Base-by-base conservation (phyloP, 2,888 invertebrate species). In the Oscheius sp. region DNA sequence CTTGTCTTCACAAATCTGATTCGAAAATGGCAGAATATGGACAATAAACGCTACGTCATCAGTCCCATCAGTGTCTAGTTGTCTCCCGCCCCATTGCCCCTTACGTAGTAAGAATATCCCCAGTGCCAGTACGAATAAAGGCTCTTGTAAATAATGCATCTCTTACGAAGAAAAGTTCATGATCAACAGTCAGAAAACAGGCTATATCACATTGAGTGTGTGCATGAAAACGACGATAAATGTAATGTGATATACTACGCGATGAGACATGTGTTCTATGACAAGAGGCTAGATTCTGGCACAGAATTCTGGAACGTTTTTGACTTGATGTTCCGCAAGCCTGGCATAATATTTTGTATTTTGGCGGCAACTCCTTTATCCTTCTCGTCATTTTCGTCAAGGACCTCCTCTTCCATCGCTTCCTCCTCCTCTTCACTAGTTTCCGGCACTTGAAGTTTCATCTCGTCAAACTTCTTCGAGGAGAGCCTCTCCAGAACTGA, bases 1-100 rank as follows among this genome's bases (percentile, higher is more conserved):
- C 32, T 68, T 10, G 57, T 74, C 42, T 74, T 68, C 74, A 74
- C 74, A 32, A 74, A 74, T n/a, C 50, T 74, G 9, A 59, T 53
- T 50, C 74, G 74, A 21, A 57, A 74, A 50, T 72, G 72, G 72
- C 59, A 55, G 37, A 68, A 68, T 35, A 33, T 55, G 55, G 55
- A 68, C 37, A 68, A 68, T 29, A 68, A 68, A 42, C 68, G 68
- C 13, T 68, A 55, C 55, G 68, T 68, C 68, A 68, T 68, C 55
- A 53, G 29, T 42, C 68, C 68, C n/a, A 68, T 68, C 55, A 63
- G 33, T 50, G 29, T 63, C 21, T 63, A 48, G 51, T 53, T 53
- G 53, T 53, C 21, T 33, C 33, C 42, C 42, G 42, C 7, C 42
- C 7, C 7, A 5, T 42, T 7, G 4, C 42, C 42, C 42, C 42